Conservation (phyloP, 2,888 invertebrate genomes). For the Stenodera caucasica region DNA sequence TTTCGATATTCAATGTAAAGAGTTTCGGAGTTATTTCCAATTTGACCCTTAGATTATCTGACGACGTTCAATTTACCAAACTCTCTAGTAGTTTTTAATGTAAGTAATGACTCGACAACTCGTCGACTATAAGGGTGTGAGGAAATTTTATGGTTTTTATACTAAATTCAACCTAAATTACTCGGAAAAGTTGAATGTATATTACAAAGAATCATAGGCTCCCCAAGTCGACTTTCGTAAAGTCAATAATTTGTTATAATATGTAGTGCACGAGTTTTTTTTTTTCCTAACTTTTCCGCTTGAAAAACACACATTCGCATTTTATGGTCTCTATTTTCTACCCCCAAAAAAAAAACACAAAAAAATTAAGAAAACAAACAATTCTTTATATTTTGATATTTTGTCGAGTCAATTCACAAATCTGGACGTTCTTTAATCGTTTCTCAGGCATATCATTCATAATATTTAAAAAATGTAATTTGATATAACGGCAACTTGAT, state of each 20-base stretch:
- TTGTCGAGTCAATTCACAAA: background rate
- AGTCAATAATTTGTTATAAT: background rate
- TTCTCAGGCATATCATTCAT: background rate
- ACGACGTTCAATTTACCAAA: constrained; percentile 39
- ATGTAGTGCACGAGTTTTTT: background rate
- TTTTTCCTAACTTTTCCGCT: background rate
- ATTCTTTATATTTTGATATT: no score
- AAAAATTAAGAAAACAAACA: background rate
- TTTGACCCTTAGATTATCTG: constrained; percentile 41
- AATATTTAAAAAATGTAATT: constrained; percentile 10
- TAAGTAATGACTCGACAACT: constrained; percentile 41
- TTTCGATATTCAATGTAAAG: constrained; percentile 33
- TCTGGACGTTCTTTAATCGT: background rate
- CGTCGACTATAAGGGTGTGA: constrained; percentile 33
- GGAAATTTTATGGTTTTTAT: constrained; percentile 42
- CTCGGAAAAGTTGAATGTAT: constrained; percentile 38
- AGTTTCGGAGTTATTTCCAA: constrained; percentile 40
- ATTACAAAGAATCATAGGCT: constrained; percentile 35
- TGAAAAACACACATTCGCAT: background rate
- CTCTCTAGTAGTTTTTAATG: constrained; percentile 46
- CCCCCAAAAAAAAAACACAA: background rate
- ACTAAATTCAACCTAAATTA: constrained; percentile 39
- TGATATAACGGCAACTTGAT: constrained; percentile 3
- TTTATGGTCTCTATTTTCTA: background rate
- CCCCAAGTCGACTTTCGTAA: background rate